Conservation (phyloP, 2,888 invertebrate species). For the Didymodactylos carnosus region DNA sequence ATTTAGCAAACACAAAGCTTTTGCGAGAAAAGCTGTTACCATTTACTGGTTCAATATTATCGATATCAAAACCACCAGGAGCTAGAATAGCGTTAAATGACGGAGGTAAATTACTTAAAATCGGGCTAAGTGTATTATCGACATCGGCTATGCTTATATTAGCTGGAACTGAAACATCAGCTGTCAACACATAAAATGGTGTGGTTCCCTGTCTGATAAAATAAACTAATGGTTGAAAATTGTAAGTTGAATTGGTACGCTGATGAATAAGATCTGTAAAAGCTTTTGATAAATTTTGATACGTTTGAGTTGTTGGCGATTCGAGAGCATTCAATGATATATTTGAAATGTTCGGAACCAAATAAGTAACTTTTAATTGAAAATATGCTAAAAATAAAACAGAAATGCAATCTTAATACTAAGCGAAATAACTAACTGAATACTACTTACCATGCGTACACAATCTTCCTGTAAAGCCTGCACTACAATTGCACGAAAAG, state of each 20-base stretch:
- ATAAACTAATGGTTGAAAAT: not conserved
- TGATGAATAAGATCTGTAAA: not conserved
- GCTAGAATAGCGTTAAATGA: not conserved
- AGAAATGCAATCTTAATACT: not conserved
- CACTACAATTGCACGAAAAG: conserved; percentile 35
- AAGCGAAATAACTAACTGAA: not conserved
- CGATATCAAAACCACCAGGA: not conserved
- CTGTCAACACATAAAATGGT: not conserved
- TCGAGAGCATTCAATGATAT: not conserved
- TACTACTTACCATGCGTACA: not conserved
- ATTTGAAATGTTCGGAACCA: not conserved
- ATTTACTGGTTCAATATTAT: not conserved
- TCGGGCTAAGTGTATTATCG: not conserved
- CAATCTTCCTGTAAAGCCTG: conserved; percentile 52
- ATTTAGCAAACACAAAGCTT: not conserved
- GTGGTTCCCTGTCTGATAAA: too few relatives aligned
- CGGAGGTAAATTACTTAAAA: not conserved
- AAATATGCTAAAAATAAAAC: not conserved
- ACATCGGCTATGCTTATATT: not conserved
- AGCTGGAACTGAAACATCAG: not conserved
- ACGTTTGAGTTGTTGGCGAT: not conserved
- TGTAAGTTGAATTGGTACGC: not conserved
- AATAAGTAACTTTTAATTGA: not conserved
- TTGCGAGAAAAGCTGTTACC: not conserved
- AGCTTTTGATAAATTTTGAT: not conserved